These are phyloP conservation scores for Mamestra brassicae DNA, from an alignment of 2,888 invertebrate genomes.

Conservation along the genomic window DNA sequence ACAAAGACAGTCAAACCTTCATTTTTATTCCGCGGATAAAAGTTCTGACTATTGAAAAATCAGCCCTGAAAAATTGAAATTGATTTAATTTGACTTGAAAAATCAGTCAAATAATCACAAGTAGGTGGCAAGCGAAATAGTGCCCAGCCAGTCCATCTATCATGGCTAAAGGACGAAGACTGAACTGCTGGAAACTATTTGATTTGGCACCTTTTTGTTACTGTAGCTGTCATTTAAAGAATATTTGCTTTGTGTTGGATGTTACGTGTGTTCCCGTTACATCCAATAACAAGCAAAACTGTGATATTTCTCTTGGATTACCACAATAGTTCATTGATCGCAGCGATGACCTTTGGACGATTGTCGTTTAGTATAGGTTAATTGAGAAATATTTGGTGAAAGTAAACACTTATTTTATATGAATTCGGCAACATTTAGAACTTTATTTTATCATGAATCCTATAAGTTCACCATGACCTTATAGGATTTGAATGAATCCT, in stretches of 20 bases:
- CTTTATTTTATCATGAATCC: not conserved
- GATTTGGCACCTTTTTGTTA: not conserved
- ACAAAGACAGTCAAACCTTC: too few relatives aligned
- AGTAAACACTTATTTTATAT: conserved; percentile 9
- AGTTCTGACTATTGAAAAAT: too few relatives aligned
- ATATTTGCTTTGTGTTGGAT: not conserved
- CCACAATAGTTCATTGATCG: not conserved
- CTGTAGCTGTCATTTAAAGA: not conserved
- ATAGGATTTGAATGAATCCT: too few relatives aligned
- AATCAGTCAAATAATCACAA: not conserved
- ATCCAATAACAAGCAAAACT: conserved; percentile 2
- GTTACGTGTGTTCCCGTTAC: not conserved
- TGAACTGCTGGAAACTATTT: not conserved
- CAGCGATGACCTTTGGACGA: not conserved
- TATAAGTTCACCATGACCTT: too few relatives aligned
- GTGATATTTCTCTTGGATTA: not conserved
- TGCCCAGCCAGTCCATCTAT: not conserved
- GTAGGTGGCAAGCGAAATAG: not conserved
- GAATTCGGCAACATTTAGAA: conserved; percentile 21
- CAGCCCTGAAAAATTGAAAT: too few relatives aligned
- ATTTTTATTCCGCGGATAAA: too few relatives aligned
- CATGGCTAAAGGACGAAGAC: not conserved
- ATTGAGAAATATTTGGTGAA: conserved; percentile 16
- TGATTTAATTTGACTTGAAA: too few relatives aligned
- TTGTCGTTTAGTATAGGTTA: conserved; percentile 14